Base-by-base conservation (phyloP, 1,140 invertebrate genomes). In the Plectrocnemia conspersa region DNA sequence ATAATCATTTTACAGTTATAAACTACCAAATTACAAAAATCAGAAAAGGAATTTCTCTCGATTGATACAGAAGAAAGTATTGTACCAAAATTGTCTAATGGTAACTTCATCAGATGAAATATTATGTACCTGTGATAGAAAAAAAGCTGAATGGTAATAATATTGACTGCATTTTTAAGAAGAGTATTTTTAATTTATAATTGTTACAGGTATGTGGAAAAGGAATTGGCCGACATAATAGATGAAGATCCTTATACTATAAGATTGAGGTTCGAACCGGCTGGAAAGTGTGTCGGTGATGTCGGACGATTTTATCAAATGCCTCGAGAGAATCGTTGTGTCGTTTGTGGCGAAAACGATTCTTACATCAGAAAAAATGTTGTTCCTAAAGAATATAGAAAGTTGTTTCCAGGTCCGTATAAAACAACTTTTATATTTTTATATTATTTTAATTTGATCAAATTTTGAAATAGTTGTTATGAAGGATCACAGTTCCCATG, bases 401-500 rank as follows among this genome's bases (percentile, higher is more conserved):
- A 84, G 73, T 81, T 85, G 67, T 91, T 92, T 65, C 89, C 89
- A 21, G 68, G 82, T 79, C 53, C 71, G 71, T 71, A 56, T 18
- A 13, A n/a, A 19, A 25, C 45, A 32, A 21, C 3, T n/a, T 10
- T 18, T 27, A 23, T 41, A 36, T 36, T 40, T 50, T 16, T 22
- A 46, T 33, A 9, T 22, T 16, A 38, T 19, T 6, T 29, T 36
- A 54, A 50, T 53, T 57, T 61, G n/a, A 40, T 58, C 33, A 21
- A 10, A 50, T 11, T 40, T 49, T 70, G 58, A 53, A 68, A 16
- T 63, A 80, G 79, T 78, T 56, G 75, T 86, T 33, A 82, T 91
- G 81, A 91, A 92, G 66, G 81, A 87, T 5, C 89, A 91, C 69
- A 81, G 84, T 21, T 91, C 86, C 1, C 89, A 92, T 66, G 90